Evolutionary conservation across 2,113 vertebrate species (phyloP), one percentile per base, ranked within the genome.

Genomic region (Castor canadensis): DNA sequence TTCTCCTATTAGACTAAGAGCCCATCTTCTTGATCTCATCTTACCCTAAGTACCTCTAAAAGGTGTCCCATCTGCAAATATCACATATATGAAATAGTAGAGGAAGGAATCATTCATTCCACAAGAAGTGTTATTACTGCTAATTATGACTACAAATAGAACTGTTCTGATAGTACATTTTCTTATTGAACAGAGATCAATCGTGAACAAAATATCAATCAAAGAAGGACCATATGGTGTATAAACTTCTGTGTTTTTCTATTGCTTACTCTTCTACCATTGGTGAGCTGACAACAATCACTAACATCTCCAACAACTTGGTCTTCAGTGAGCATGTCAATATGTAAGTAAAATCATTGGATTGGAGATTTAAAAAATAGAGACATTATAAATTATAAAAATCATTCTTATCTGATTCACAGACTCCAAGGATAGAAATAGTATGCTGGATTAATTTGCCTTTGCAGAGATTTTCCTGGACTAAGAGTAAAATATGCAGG

Each of bases 281-380:
- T 9, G 99, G 99, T 15, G 99, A 99, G 58, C 97, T 99, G 90
- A 98, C 99, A 52, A 99, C 99, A 6, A 98, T 99, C 96, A 99
- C 99, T 0, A 99, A 99, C 96, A 99, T 99, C 43, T 99, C 99
- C 0, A 98, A 99, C 89, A 99, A 99, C 97, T 97, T 99, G 97
- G 99, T 99, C 97, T 99, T 99, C 96, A 35, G 98, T 28, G 99
- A 99, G 96, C 98, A 99, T 93, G 99, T 99, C 94, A 98, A 99
- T 91, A 97, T 94, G 99, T 99, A 98, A 99, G 99, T 98, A 43
- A 82, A 71, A 28, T 15, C 62, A 45, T 49, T 66, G 62, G 56
- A 49, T 62, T 89, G 10, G 0, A 54, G 28, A 75, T 38, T 89
- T 60, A 76, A 69, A 76, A 89, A 82, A 35, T 62, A 22, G n/a